Evolutionary conservation across 2,113 vertebrate genomes (phyloP).

Genomic region (Fulica atra): DNA sequence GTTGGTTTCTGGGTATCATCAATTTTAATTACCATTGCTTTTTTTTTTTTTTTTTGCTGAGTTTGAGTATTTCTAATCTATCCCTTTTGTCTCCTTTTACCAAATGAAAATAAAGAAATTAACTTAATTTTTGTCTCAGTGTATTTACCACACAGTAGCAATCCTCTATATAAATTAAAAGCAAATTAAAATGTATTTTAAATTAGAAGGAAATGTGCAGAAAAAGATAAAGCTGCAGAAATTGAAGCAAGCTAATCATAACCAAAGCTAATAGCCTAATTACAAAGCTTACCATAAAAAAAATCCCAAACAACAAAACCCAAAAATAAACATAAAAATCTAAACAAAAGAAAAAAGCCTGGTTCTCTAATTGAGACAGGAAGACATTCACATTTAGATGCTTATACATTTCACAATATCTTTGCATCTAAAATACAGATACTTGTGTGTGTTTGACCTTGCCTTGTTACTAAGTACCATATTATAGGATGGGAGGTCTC

Average conservation of each 20-base stretch:
- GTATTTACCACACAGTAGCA: background rate
- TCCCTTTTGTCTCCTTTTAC: background rate
- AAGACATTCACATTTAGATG: background rate
- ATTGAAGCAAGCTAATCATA: background rate
- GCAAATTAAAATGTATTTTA: conserved; percentile 1
- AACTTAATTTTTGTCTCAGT: background rate
- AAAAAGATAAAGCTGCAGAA: background rate
- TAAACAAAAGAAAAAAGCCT: background rate
- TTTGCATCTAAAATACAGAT: background rate
- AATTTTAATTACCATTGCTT: background rate
- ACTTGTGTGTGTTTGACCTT: background rate
- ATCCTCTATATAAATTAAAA: background rate
- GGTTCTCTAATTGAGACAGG: background rate
- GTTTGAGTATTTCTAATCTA: background rate
- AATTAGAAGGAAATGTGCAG: background rate
- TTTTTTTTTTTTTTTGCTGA: background rate
- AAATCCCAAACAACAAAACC: background rate
- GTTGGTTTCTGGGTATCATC: background rate
- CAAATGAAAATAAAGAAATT: background rate
- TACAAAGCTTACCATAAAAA: background rate
- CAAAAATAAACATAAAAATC: background rate
- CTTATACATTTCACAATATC: background rate
- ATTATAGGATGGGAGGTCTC: background rate
- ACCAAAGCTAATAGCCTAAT: background rate
- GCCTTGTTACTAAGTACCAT: background rate